Evolutionary conservation across 2,888 invertebrate genomes (phyloP).

Genomic region (Zaprionus bogoriensis): DNA sequence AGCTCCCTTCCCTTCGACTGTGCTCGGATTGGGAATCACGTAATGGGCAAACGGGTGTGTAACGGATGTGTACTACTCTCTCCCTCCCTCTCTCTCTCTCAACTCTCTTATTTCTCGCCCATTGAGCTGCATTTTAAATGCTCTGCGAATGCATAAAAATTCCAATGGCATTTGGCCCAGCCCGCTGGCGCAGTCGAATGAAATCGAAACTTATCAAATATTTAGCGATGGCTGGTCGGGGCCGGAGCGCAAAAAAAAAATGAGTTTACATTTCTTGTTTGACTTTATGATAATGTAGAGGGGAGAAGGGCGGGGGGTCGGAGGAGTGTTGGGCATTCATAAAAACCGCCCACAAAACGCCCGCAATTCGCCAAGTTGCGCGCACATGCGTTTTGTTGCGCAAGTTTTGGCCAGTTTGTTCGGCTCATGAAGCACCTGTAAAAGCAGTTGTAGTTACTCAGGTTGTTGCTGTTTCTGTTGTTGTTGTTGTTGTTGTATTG

Average conservation of each 20-base stretch:
- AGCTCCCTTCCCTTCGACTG: not conserved
- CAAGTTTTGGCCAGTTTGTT: slow-evolving; percentile 28
- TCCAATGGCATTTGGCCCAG: slow-evolving; percentile 39
- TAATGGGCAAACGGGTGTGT: slow-evolving; percentile 47
- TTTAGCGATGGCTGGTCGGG: slow-evolving; percentile 72
- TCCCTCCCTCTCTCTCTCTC: slow-evolving; percentile 1
- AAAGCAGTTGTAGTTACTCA: not conserved
- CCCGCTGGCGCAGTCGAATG: slow-evolving; percentile 48
- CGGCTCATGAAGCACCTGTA: slow-evolving; percentile 37
- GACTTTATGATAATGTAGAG: slow-evolving; percentile 79
- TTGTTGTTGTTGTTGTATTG: not conserved
- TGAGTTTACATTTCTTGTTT: slow-evolving; percentile 73
- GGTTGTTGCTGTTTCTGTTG: not conserved
- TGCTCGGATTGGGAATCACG: slow-evolving; percentile 60
- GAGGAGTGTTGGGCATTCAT: not conserved
- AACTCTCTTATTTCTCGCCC: slow-evolving; percentile 34
- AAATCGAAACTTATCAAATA: slow-evolving; percentile 83
- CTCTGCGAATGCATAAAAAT: slow-evolving; percentile 52
- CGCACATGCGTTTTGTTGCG: no score
- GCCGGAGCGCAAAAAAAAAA: slow-evolving; percentile 45
- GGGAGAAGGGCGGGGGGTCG: slow-evolving; percentile 15
- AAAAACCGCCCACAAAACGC: slow-evolving; percentile 19
- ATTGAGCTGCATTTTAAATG: slow-evolving; percentile 79
- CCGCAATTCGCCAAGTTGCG: slow-evolving; percentile 10
- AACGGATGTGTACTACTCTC: slow-evolving; percentile 64